Conservation (phyloP, 2,797 vertebrate genomes). For the Smutsia gigantea region DNA sequence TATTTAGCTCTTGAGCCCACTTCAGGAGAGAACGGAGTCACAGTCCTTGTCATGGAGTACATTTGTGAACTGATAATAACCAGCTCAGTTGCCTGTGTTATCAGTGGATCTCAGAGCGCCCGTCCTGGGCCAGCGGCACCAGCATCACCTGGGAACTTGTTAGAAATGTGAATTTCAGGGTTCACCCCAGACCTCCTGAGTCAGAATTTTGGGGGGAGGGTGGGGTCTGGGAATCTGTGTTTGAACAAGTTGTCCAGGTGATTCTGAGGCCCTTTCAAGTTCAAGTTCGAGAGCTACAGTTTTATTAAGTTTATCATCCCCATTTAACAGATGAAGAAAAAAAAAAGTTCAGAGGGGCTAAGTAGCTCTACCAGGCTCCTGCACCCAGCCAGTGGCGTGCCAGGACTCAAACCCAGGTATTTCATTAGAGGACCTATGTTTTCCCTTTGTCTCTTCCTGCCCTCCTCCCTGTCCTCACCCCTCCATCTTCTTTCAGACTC, state of each 20-base stretch:
- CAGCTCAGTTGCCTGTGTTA: neutral
- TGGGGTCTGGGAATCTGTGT: neutral
- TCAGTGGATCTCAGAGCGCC: neutral
- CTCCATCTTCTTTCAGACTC: neutral
- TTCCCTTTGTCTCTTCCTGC: neutral
- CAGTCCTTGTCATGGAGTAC: neutral
- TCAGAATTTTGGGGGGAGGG: neutral
- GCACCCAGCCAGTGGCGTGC: neutral
- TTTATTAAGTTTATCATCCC: neutral
- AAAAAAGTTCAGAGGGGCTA: neutral
- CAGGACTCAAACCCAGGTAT: neutral
- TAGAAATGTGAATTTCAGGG: neutral
- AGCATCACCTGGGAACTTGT: neutral
- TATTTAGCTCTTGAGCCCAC: neutral
- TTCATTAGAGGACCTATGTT: neutral
- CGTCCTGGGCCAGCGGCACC: too few species aligned
- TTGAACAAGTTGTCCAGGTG: constrained; percentile 2
- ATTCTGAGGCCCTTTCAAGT: neutral
- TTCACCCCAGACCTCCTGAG: neutral
- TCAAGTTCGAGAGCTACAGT: neutral
- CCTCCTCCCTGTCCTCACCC: neutral
- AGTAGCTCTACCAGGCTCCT: neutral
- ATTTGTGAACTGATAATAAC: neutral
- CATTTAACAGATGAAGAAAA: constrained; percentile 20
- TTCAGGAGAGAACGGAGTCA: neutral